These are phyloP conservation scores for Forbesichthys agassizii DNA, from an alignment of 2,113 vertebrate genomes.

Conservation along the genomic window DNA sequence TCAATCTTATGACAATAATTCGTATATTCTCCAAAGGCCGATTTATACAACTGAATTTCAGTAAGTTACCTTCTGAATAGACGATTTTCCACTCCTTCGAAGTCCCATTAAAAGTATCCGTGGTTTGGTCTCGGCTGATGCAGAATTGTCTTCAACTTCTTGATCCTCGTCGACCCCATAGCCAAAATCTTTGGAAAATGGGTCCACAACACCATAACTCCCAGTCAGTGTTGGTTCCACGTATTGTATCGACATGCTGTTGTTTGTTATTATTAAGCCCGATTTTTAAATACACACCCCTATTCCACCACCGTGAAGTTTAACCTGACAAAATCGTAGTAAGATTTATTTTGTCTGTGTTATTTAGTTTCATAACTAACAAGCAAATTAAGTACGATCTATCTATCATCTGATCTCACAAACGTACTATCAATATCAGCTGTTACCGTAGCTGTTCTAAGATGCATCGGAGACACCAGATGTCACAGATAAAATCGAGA, in stretches of 20 bases:
- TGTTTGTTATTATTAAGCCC: background rate
- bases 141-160: conserved; percentile 73
- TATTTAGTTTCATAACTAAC: conserved; percentile 3
- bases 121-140: conserved; percentile 83
- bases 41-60: background rate
- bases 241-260: conserved; percentile 88
- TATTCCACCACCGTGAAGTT: background rate
- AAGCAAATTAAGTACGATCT: conserved; percentile 4
- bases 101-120: conserved; percentile 94
- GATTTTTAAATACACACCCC: too few species aligned
- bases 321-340: background rate
- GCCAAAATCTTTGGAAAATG: conserved; percentile 92
- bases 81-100: conserved; percentile 93
- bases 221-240: conserved; percentile 79
- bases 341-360: conserved; percentile 22
- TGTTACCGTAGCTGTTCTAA: background rate
- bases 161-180: conserved; percentile 89
- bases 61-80: conserved; percentile 92
- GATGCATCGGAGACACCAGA: too few species aligned
- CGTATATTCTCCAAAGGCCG: too few species aligned
- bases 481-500: background rate
- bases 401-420: background rate
- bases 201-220: conserved; percentile 84
- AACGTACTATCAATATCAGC: background rate
- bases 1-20: too few species aligned